These are phyloP conservation scores for Tragelaphus scriptus DNA, from an alignment of 2,113 vertebrate genomes.

Conservation along the genomic window DNA sequence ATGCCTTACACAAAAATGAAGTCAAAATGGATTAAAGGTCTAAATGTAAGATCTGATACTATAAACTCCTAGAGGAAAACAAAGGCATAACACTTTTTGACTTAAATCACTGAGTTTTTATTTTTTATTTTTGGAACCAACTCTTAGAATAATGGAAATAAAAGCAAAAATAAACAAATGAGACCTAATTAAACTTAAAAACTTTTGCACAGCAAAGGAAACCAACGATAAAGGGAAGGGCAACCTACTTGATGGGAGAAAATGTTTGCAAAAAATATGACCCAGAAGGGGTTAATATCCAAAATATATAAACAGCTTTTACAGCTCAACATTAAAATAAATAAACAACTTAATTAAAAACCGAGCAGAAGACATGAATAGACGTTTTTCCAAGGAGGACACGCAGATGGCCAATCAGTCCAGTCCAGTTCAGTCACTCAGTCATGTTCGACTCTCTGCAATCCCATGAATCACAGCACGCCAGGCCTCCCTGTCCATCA, in stretches of 20 bases:
- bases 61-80: neutral
- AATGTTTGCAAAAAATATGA: neutral
- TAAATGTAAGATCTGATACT: neutral
- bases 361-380: neutral
- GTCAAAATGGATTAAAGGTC: neutral
- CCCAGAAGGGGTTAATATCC: neutral
- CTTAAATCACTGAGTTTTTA: neutral
- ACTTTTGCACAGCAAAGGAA: neutral
- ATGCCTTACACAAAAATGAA: neutral
- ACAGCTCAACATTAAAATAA: neutral
- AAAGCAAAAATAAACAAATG: neutral
- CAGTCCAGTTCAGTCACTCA: too few relatives aligned
- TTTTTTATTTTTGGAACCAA: neutral
- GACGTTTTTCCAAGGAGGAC: neutral
- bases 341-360: neutral
- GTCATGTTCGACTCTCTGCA: rapidly evolving
- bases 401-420: neutral
- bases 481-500: too few relatives aligned
- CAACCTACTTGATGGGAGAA: neutral
- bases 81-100: neutral
- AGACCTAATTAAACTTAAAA: neutral
- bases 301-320: neutral
- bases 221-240: neutral
- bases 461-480: rapidly evolving
- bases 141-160: neutral